phyloP scores from a whole-genome alignment of 2,113 vertebrate species.

The Myodes glareolus region DNA sequence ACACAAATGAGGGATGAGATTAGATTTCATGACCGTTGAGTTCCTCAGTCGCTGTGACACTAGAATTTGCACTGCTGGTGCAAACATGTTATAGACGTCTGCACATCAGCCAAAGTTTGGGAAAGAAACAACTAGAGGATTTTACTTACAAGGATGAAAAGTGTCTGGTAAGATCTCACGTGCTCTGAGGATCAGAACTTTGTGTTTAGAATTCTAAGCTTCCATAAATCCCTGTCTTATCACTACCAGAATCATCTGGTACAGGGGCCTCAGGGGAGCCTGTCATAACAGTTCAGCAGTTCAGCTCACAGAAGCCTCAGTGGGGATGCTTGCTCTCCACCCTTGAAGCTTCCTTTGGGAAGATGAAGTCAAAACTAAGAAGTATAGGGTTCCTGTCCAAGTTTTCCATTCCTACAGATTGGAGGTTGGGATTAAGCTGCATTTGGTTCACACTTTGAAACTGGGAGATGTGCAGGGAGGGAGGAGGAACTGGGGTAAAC shows the following conservation, averaged over 20 bases:
- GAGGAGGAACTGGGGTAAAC: not conserved
- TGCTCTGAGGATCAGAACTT: not conserved
- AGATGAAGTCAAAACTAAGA: not conserved
- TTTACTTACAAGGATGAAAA: not conserved
- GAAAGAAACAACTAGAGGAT: slow-evolving; percentile 2
- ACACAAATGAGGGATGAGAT: not conserved
- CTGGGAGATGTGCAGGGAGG: not conserved
- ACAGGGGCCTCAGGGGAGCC: not conserved
- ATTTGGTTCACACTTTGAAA: not conserved
- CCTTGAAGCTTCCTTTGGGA: not conserved
- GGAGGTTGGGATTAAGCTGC: not conserved
- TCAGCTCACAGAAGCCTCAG: not conserved
- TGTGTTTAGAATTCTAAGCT: not conserved
- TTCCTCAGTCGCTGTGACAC: not conserved
- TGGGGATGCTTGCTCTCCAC: not conserved
- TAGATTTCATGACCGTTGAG: not conserved
- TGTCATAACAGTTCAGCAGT: not conserved
- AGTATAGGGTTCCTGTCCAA: not conserved
- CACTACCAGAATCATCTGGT: not conserved
- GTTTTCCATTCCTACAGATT: not conserved
- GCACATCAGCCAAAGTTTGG: not conserved
- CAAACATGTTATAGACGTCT: not conserved
- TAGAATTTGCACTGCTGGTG: not conserved
- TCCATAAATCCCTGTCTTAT: not conserved
- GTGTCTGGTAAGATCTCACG: not conserved